Percentiles rank a stretch among this genome's conserved stretches.
phyloP scores from a whole-genome alignment of 2,797 vertebrate species.

The Thamnophis elegans region DNA sequence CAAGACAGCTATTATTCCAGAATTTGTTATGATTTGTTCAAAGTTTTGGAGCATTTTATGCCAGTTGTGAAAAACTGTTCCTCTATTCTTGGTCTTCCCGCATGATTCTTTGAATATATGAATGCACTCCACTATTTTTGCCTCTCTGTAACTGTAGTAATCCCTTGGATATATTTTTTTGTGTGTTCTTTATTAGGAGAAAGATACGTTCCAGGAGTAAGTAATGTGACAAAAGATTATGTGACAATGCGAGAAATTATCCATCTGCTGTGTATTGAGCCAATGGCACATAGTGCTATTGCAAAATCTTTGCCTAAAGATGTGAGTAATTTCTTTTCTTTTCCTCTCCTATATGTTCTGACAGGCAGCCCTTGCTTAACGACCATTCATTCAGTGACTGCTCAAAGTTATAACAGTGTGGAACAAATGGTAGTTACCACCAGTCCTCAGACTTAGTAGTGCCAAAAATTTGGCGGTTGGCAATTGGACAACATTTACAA shows the following conservation, averaged over 20 bases:
- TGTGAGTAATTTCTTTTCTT: constrained; percentile 73
- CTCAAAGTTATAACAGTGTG: neutral
- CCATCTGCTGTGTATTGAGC: constrained; percentile 94
- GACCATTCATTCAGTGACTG: neutral
- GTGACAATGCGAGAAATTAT: constrained; percentile 93
- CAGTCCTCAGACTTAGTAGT: neutral
- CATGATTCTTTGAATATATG: neutral
- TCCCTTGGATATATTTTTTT: neutral
- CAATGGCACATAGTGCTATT: constrained; percentile 96
- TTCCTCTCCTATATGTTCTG: neutral
- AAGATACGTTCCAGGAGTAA: constrained; percentile 92
- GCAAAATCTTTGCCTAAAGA: constrained; percentile 92
- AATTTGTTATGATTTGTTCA: neutral
- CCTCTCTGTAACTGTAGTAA: neutral
- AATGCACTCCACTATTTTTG: neutral
- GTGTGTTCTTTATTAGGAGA: constrained; percentile 80
- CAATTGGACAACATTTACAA: neutral
- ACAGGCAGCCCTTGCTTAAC: constrained; percentile 1
- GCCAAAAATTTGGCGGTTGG: neutral
- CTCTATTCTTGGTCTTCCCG: neutral
- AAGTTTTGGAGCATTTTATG: neutral
- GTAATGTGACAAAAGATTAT: constrained; percentile 90
- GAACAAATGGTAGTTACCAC: neutral
- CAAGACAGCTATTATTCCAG: neutral
- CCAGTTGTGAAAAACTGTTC: neutral